Evolutionary conservation across 2,113 vertebrate species (phyloP).

Genomic region (Vombatus ursinus): DNA sequence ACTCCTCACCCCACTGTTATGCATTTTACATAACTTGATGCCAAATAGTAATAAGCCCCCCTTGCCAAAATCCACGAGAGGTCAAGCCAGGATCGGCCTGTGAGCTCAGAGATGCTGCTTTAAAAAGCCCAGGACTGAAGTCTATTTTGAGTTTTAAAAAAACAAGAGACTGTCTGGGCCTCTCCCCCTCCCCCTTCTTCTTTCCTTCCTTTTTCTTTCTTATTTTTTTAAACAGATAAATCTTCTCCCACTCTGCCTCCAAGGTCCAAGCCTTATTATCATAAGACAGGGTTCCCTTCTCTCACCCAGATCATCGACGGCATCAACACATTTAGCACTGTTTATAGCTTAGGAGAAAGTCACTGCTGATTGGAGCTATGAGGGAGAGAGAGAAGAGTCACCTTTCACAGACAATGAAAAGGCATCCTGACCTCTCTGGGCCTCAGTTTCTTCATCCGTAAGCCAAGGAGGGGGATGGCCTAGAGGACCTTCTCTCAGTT

Average conservation of each 20-base stretch:
- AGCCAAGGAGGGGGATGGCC: not conserved
- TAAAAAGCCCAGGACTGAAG: constrained; percentile 52
- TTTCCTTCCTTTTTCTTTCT: not conserved
- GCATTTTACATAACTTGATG: constrained; percentile 71
- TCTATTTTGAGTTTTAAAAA: constrained; percentile 74
- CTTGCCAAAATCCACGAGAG: constrained; percentile 80
- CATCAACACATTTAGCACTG: not conserved
- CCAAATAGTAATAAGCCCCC: constrained; percentile 67
- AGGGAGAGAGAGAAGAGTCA: not conserved
- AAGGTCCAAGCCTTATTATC: not conserved
- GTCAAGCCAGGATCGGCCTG: constrained; percentile 74
- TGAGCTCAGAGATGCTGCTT: constrained; percentile 56
- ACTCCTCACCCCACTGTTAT: constrained; percentile 40
- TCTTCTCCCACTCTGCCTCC: not conserved
- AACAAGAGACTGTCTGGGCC: constrained; percentile 62
- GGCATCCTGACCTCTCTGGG: not conserved
- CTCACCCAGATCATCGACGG: fast-evolving
- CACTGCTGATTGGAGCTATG: not conserved
- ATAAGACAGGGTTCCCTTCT: not conserved
- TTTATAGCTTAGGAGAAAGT: not conserved
- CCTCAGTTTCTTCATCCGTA: not conserved
- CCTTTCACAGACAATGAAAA: not conserved
- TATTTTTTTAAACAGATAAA: not conserved
- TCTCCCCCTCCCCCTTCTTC: not conserved
- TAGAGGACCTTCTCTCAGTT: not conserved